Evolutionary conservation across 2,797 vertebrate species (phyloP), one percentile per base, ranked within the genome.

Genomic region (Oreochromis grahami): DNA sequence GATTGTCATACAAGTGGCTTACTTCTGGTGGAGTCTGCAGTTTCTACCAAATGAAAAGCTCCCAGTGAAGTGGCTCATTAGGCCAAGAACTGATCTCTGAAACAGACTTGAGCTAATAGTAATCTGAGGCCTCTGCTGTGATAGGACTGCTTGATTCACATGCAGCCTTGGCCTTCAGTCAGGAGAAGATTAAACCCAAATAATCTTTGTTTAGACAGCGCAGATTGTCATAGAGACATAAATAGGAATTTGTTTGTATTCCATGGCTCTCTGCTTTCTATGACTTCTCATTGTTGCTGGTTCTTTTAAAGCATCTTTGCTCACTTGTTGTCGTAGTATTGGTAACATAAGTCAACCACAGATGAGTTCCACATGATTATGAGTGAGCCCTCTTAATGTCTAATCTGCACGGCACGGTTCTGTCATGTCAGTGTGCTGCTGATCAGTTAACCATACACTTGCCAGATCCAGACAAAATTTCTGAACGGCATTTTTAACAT

Each of bases 271-370:
- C 13, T 41, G 52, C 55, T 26, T 51, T 65, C 43, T 77, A 17
- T 72, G 24, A 29, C 63, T 78, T 36, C 43, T 76, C 11, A 24
- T 29, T n/a, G 63, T 65, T 86, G 77, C 78, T 50, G 32, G 50
- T 78, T 82, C 70, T 48, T 26, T 80, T 68, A 58, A 51, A 88
- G 85, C 88, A 77, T 93, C 91, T 93, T 92, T 95, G 79, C 90
- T 76, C 91, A 91, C 87, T 88, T 89, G 87, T 97, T 96, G 91
- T 93, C 84, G 91, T 95, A 95, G 93, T 72, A 76, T 77, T 81
- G 68, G 15, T 17, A 89, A 88, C 88, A 82, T 41, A 90, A 86
- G 84, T 87, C 80, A 83, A 38, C 78, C 77, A 81, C 77, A 84
- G 89, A 87, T 90, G 82, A 79, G 83, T 78, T 83, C 78, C 83